phyloP scores from a whole-genome alignment of 2,113 vertebrate species.

The Elgaria multicarinata region DNA sequence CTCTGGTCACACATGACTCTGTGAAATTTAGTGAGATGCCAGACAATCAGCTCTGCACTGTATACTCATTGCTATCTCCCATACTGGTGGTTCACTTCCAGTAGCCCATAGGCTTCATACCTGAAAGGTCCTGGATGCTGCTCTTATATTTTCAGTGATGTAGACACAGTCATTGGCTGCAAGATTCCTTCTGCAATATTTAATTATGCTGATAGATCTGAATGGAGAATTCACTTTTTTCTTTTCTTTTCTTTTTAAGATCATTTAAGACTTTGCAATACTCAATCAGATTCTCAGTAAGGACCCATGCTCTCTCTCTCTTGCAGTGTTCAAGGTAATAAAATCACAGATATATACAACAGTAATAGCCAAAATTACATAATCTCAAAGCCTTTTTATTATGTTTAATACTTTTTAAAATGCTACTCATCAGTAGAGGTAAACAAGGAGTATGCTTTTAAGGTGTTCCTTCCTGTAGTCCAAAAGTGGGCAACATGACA shows the following conservation, averaged over 20 bases:
- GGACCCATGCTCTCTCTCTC: constrained; percentile 88
- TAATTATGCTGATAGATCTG: constrained; percentile 97
- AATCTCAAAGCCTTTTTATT: constrained; percentile 85
- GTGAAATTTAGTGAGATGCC: constrained; percentile 84
- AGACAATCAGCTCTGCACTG: constrained; percentile 82
- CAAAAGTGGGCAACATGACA: no score
- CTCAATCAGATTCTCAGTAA: constrained; percentile 89
- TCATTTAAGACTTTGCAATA: constrained; percentile 92
- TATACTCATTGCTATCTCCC: constrained; percentile 73
- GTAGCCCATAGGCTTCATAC: constrained; percentile 87
- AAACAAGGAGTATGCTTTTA: constrained; percentile 91
- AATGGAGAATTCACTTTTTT: no score
- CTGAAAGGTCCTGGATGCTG: constrained; percentile 89
- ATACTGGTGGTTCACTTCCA: constrained; percentile 83
- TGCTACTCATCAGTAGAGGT: constrained; percentile 88
- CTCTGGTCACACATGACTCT: constrained; percentile 88
- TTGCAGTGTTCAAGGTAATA: constrained; percentile 87
- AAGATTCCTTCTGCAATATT: constrained; percentile 79
- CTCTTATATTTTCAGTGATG: constrained; percentile 89
- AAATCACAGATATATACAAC: constrained; percentile 88
- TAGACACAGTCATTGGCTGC: constrained; percentile 92
- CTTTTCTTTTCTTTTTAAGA: no score
- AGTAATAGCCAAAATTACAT: constrained; percentile 91
- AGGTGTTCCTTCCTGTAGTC: constrained; percentile 92
- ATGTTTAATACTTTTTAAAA: constrained; percentile 91